phyloP scores from a whole-genome alignment of 2,888 invertebrate genomes.

The Chaetogeoica ovagalla region DNA sequence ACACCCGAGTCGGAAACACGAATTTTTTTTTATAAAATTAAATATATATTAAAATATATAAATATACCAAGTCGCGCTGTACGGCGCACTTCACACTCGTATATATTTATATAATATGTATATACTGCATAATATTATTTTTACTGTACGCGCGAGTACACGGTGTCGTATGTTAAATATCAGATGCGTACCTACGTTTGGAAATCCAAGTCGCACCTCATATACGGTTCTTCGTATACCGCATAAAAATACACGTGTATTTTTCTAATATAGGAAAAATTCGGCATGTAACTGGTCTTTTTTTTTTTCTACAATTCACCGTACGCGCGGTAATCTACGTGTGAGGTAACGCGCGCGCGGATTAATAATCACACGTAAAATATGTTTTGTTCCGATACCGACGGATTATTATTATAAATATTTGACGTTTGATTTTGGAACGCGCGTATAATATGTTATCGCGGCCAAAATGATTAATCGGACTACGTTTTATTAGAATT shows the following conservation, averaged over 20 bases:
- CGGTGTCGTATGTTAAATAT: too few species aligned
- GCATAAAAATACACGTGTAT: neutral
- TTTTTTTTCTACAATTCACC: slow-evolving; percentile 25
- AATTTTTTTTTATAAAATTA: slow-evolving; percentile 19
- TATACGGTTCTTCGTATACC: neutral
- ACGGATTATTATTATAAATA: too few species aligned
- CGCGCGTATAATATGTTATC: too few species aligned
- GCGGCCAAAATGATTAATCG: too few species aligned
- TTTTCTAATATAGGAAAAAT: neutral
- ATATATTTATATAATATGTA: too few species aligned
- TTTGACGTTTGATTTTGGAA: too few species aligned
- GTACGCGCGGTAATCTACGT: slow-evolving; percentile 32
- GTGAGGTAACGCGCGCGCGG: slow-evolving; percentile 35
- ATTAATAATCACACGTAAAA: neutral
- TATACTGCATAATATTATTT: neutral
- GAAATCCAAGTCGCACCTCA: neutral
- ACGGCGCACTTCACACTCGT: slow-evolving; percentile 46
- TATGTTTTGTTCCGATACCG: too few species aligned
- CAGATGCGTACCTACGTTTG: neutral
- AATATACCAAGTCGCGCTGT: slow-evolving; percentile 10
- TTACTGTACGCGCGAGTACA: neutral
- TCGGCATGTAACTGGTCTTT: slow-evolving; percentile 42
- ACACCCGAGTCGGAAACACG: slow-evolving; percentile 32
- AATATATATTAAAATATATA: too few species aligned
- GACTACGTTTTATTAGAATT: too few species aligned